Conservation (phyloP, 2,797 vertebrate genomes). For the Hypotaenidia okinawae region DNA sequence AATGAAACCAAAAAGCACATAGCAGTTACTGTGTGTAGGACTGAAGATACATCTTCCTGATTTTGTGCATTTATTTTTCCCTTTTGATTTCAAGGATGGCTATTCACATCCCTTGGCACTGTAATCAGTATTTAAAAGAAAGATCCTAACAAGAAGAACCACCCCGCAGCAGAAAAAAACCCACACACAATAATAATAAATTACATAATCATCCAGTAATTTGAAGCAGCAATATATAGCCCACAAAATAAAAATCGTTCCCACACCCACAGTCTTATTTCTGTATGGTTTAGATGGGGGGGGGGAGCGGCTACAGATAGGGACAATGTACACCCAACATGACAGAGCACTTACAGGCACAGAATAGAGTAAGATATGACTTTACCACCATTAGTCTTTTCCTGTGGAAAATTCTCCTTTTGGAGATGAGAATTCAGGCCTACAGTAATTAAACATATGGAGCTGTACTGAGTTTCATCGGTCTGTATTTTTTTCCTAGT, state of each 20-base stretch:
- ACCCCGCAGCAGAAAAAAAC: slow-evolving; percentile 13
- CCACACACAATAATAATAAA: slow-evolving; percentile 43
- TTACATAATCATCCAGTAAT: slow-evolving; percentile 50
- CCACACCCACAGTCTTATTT: slow-evolving; percentile 27
- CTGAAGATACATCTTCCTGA: background rate
- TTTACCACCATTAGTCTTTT: background rate
- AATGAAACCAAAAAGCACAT: background rate
- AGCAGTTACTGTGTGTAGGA: background rate
- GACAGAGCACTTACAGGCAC: background rate
- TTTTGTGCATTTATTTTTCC: background rate
- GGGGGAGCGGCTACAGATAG: background rate
- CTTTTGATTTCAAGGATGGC: background rate
- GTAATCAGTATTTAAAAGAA: background rate
- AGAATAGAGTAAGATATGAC: background rate
- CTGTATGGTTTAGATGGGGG: background rate
- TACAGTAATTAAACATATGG: background rate
- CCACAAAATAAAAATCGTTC: slow-evolving; percentile 49
- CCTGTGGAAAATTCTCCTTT: background rate
- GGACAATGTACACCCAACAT: background rate
- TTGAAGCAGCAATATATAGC: slow-evolving; percentile 47
- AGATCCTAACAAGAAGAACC: background rate
- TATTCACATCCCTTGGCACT: background rate
- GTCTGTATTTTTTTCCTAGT: background rate
- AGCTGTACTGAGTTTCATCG: background rate
- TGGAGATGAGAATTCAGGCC: background rate